Base-by-base conservation (phyloP, 1,140 invertebrate species). In the Rhizoglyphus robini region DNA sequence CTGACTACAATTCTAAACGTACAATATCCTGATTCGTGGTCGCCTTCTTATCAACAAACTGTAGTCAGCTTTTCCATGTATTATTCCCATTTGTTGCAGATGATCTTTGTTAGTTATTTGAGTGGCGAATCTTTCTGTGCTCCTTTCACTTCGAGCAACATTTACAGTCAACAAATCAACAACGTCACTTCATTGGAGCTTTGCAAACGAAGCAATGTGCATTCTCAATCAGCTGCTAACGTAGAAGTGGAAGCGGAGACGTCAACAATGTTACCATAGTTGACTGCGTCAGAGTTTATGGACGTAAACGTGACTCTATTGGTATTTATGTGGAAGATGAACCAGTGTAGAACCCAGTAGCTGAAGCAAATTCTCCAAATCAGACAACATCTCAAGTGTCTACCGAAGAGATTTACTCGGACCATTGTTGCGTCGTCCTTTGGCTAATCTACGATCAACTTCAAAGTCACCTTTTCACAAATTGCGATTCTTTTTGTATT, bases 11-110 rank as follows among this genome's bases (percentile, higher is more conserved):
- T 91, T 0, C 73, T 96, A 13, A 88, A 95, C 70, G 80, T 94
- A 1, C 83, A 84, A 68, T 88, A 94, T 75, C 79, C 86, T n/a
- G 89, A 93, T 67, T 84, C 92, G 54, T 88, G 87, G 75, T 81
- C 71, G 67, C 69, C 80, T n/a, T n/a, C n/a, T n/a, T n/a, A n/a
- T n/a, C n/a, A n/a, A 83, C 0, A 88, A 85, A 18, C 86, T 88
- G 90, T 88, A 11, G 93, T 92, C 1, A 93, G 93, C 29, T 90
- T 95, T 1, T 96, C 92, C 0, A 87, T 97, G 47, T 96, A 97
- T 74, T 98, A 95, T 74, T 97, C 92, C 0, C 94, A 97, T 73
- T 83, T 87, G 0, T 77, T 97, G 5, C 90, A 92, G 70, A 78
- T 97, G 68, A 73, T 98, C 1, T 96, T 96, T 81, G 95, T 95